Evolutionary conservation across 2,888 invertebrate genomes (phyloP), one percentile per base, ranked within the genome.

Genomic region (Eilema caniola): DNA sequence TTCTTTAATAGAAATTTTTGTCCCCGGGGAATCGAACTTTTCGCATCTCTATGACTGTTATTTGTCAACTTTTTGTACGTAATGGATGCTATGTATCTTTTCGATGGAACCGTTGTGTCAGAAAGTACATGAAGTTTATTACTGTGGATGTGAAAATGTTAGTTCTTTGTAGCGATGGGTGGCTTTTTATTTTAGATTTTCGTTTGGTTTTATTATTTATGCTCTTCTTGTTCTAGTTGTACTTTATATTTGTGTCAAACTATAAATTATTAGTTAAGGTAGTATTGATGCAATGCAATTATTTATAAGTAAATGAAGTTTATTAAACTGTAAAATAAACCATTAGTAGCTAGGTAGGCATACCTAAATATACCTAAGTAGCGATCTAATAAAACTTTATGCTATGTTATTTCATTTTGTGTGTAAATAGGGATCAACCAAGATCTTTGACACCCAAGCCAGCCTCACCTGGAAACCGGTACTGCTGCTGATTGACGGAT

Each of bases 1-100:
- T 89, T 88, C 84, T 86, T 86, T 88, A 83, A 86, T 87, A 86
- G 84, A 88, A 89, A 87, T 89, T 88, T 83, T 83, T 82, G 78
- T 86, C 82, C 70, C 73, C 41, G 70, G 61, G 79, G 82, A 79
- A 76, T 79, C 62, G 76, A 82, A 82, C 76, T 82, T 82, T 82
- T 79, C 71, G 75, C 75, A 77, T 77, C 74, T 76, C 69, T 75
- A 80, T 79, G 79, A 72, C 77, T 74, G 77, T 74, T 81, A 83
- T 83, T 83, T 82, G 74, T 81, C 77, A 83, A 83, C 83, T 83
- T 83, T 80, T 78, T 76, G 57, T 65, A 71, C 72, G 67, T 71
- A 77, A 81, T 83, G 72, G 81, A 76, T 70, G 74, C 72, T 66
- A 80, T 80, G 73, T 76, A 77, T 81, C 80, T 77, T 77, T 67